These are phyloP conservation scores for Microcebus tavaratra DNA, from an alignment of 2,113 vertebrate genomes.

Conservation along the genomic window DNA sequence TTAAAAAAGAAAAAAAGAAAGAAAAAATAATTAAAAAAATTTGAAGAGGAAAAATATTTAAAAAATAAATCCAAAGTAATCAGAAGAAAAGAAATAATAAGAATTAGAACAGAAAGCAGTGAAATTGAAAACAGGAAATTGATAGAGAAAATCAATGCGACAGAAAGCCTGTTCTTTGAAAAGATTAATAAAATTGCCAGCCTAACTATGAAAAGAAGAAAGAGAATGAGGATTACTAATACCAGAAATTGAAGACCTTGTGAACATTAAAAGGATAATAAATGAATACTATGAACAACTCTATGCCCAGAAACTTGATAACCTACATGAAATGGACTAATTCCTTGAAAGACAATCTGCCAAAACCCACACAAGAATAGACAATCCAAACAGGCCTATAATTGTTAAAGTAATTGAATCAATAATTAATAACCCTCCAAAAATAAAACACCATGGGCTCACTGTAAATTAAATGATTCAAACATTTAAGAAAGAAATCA, in stretches of 20 bases:
- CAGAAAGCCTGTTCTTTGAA: not conserved
- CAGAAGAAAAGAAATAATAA: not conserved
- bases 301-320: not conserved
- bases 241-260: not conserved
- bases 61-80: not conserved
- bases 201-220: not conserved
- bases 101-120: not conserved
- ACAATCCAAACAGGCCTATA: not conserved
- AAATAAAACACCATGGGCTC: not conserved
- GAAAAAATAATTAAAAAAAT: too few relatives aligned
- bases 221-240: not conserved
- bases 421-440: not conserved
- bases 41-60: too few relatives aligned
- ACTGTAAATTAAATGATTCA: too few relatives aligned
- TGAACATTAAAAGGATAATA: not conserved
- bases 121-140: not conserved
- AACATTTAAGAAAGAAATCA: not conserved
- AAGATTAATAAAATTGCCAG: not conserved
- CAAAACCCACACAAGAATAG: not conserved
- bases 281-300: not conserved
- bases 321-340: not conserved
- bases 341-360: not conserved
- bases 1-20: too few relatives aligned
- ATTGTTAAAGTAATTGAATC: not conserved
- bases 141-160: not conserved